These are phyloP conservation scores for Limenitis camilla DNA, from an alignment of 2,888 invertebrate genomes.

Conservation along the genomic window DNA sequence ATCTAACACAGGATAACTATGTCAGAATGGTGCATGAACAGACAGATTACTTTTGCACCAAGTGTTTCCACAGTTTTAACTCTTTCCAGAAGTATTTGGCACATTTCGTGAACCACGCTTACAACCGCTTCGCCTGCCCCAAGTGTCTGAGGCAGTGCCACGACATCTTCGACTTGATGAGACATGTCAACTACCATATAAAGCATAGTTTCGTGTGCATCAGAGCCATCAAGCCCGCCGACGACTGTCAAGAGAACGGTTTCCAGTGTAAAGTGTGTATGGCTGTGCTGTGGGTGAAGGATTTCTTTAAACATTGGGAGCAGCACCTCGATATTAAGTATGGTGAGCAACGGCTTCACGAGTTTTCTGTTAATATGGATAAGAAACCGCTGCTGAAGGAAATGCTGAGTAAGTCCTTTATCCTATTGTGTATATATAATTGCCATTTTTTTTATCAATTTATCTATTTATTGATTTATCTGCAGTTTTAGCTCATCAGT, in stretches of 20 bases:
- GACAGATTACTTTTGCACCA: slow-evolving; percentile 25
- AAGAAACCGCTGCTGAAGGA: too few species aligned
- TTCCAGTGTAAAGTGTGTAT: slow-evolving; percentile 33
- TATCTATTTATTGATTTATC: too few species aligned
- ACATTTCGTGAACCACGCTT: slow-evolving; percentile 33
- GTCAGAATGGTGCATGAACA: not conserved
- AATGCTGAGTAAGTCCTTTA: too few species aligned
- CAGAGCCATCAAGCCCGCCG: too few species aligned
- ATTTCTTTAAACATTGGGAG: slow-evolving; percentile 44
- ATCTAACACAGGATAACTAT: too few species aligned
- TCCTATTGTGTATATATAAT: too few species aligned
- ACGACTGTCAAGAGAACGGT: not conserved
- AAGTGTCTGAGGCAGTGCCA: slow-evolving; percentile 23
- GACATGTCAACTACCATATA: slow-evolving; percentile 32
- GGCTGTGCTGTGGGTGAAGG: fast-evolving
- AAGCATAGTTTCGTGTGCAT: slow-evolving; percentile 24
- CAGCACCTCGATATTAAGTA: slow-evolving; percentile 27
- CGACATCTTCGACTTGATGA: fast-evolving
- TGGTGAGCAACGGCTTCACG: not conserved
- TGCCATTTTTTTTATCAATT: too few species aligned
- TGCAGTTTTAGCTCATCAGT: too few species aligned
- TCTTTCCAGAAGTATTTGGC: slow-evolving; percentile 25
- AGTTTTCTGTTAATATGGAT: not conserved
- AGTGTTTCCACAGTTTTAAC: slow-evolving; percentile 22
- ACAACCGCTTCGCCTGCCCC: slow-evolving; percentile 26